Evolutionary conservation across 2,797 vertebrate species (phyloP).

Genomic region (Gallirallus australis): DNA sequence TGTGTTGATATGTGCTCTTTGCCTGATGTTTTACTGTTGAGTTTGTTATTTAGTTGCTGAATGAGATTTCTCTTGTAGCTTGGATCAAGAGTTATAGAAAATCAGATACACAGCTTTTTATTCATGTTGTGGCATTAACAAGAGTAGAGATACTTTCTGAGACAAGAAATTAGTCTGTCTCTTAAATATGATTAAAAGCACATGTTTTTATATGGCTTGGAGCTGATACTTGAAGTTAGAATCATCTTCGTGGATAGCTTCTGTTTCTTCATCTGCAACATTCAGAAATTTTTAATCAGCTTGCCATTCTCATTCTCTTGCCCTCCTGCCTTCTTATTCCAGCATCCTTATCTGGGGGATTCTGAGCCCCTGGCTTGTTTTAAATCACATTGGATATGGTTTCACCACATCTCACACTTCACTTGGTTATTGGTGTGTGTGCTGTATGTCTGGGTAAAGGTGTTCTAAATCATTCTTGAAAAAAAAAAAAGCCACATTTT

Average conservation of each 20-base stretch:
- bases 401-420: not conserved
- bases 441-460: not conserved
- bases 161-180: not conserved
- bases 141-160: not conserved
- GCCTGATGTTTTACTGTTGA: not conserved
- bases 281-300: not conserved
- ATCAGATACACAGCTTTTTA: not conserved
- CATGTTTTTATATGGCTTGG: not conserved
- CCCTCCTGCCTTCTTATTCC: not conserved
- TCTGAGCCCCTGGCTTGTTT: not conserved
- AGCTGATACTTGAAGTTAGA: not conserved
- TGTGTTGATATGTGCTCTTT: not conserved
- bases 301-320: not conserved
- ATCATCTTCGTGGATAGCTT: not conserved
- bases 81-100: not conserved
- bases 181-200: not conserved
- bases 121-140: not conserved
- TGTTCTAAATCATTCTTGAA: not conserved
- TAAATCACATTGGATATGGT: not conserved
- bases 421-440: not conserved
- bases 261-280: not conserved
- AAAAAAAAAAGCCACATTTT: not conserved
- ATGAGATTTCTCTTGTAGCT: not conserved
- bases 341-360: not conserved
- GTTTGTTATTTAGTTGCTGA: not conserved